Conservation (phyloP, 2,113 vertebrate species). For the Vulpes lagopus region DNA sequence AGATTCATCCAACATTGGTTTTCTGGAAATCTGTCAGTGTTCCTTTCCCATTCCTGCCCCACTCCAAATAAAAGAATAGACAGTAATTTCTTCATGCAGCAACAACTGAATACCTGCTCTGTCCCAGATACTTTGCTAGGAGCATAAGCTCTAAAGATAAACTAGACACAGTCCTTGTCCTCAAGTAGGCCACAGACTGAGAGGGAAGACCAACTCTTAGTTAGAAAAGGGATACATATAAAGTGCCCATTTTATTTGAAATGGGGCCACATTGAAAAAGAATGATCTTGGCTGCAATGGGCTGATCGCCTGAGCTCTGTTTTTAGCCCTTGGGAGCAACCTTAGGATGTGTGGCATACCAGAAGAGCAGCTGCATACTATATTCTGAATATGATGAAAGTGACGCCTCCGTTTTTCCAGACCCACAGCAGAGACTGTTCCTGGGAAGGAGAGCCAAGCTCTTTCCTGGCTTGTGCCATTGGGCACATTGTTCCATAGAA, state of each 20-base stretch:
- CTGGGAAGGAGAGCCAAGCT: constrained; percentile 57
- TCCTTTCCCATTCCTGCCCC: not conserved
- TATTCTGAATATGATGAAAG: constrained; percentile 79
- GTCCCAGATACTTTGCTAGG: not conserved
- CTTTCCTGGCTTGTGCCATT: not conserved
- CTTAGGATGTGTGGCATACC: constrained; percentile 76
- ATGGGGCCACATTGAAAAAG: constrained; percentile 60
- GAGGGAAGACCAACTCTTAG: constrained; percentile 34
- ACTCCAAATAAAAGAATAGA: constrained; percentile 31
- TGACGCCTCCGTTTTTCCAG: constrained; percentile 67
- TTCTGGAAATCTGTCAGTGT: not conserved
- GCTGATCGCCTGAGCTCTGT: constrained; percentile 53
- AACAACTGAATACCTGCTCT: constrained; percentile 14
- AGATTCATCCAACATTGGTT: not conserved
- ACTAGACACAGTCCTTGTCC: not conserved
- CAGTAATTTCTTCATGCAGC: not conserved
- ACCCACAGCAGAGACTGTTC: constrained; percentile 49
- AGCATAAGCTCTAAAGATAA: not conserved
- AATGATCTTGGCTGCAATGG: constrained; percentile 37
- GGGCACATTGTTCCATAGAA: not conserved
- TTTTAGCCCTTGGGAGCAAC: constrained; percentile 77
- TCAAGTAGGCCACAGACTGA: not conserved
- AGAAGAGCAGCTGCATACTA: constrained; percentile 80
- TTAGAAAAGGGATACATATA: not conserved
- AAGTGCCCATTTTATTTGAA: constrained; percentile 59